phyloP scores from a whole-genome alignment of 2,888 invertebrate genomes.

The Spodoptera littoralis region DNA sequence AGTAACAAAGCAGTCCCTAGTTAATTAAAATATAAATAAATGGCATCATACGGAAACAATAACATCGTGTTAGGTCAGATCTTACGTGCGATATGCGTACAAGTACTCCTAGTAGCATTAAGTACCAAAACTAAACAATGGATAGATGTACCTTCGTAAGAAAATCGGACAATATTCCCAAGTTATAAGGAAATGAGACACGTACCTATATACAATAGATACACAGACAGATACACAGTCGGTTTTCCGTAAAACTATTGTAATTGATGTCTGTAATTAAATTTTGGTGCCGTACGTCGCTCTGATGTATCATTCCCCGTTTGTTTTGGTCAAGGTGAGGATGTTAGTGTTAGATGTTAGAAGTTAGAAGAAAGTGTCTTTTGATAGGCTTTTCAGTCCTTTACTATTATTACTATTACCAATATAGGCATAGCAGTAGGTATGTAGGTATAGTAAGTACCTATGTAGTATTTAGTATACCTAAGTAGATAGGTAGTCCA shows the following conservation, averaged over 20 bases:
- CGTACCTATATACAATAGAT: constrained; percentile 36
- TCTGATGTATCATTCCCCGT: background rate
- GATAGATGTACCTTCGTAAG: constrained; percentile 14
- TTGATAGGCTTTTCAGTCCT: too few relatives aligned
- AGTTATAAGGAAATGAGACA: constrained; percentile 46
- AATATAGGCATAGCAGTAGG: too few relatives aligned
- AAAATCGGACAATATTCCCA: constrained; percentile 37
- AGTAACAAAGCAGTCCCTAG: too few relatives aligned
- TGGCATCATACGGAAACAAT: constrained; percentile 31
- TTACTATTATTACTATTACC: too few relatives aligned
- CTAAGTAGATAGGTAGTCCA: too few relatives aligned
- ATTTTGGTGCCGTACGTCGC: background rate
- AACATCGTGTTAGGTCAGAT: constrained; percentile 42
- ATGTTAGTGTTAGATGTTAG: too few relatives aligned
- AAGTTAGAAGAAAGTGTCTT: too few relatives aligned
- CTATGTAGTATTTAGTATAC: too few relatives aligned
- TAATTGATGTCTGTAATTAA: constrained; percentile 34
- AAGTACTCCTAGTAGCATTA: constrained; percentile 3
- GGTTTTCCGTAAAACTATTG: constrained; percentile 42
- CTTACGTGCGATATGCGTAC: constrained; percentile 27
- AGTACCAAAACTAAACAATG: constrained; percentile 43
- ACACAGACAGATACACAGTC: background rate
- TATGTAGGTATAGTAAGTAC: too few relatives aligned
- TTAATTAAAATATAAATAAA: constrained; percentile 15
- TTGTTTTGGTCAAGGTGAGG: too few relatives aligned